phyloP scores from a whole-genome alignment of 1,140 invertebrate species.

The Marisa cornuarietis region DNA sequence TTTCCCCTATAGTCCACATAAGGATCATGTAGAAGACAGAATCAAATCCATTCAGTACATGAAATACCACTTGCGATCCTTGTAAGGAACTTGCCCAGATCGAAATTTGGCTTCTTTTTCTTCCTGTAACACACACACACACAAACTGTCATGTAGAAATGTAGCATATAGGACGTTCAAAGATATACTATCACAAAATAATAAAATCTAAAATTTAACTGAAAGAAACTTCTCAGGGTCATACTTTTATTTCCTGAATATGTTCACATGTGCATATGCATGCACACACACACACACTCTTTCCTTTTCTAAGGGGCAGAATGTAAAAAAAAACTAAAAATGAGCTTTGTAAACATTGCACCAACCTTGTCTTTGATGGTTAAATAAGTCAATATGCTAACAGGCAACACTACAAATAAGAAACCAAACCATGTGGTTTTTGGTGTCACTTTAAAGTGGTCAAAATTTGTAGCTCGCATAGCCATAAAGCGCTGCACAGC shows the following conservation, averaged over 20 bases:
- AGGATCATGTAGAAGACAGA: too few species aligned
- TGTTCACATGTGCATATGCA: neutral
- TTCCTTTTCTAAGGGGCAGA: neutral
- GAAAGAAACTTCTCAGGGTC: neutral
- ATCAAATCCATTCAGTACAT: slow-evolving; percentile 12
- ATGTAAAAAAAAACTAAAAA: neutral
- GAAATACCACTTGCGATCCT: slow-evolving; percentile 24
- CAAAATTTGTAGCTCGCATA: slow-evolving; percentile 73
- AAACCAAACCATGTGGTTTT: slow-evolving; percentile 71
- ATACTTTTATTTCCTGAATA: neutral
- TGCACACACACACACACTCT: neutral
- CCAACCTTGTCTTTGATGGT: neutral
- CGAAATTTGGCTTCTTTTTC: slow-evolving; percentile 19
- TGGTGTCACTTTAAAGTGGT: slow-evolving; percentile 76
- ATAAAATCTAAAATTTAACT: neutral
- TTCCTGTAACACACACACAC: slow-evolving; percentile 15
- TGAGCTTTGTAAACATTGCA: too few species aligned
- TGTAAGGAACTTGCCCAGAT: slow-evolving; percentile 29
- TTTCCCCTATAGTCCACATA: too few species aligned
- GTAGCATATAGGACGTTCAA: slow-evolving; percentile 1
- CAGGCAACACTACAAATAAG: slow-evolving; percentile 2
- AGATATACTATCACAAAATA: neutral
- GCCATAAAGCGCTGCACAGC: slow-evolving; percentile 77
- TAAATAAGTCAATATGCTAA: slow-evolving; percentile 7
- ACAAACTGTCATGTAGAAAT: too few species aligned